phyloP scores from a whole-genome alignment of 2,888 invertebrate genomes.

The Nematopogon swammerdamellus region DNA sequence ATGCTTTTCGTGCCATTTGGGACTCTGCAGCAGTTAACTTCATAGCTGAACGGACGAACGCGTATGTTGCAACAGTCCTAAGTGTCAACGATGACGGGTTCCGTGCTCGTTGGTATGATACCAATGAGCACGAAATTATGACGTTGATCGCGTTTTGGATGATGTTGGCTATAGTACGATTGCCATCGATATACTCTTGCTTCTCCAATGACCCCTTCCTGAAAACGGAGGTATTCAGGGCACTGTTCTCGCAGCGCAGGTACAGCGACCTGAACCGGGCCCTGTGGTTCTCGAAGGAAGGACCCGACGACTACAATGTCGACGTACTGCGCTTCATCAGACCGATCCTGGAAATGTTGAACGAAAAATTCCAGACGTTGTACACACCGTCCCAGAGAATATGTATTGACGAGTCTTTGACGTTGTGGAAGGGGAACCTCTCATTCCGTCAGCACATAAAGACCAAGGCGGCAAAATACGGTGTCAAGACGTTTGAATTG shows the following conservation, averaged over 20 bases:
- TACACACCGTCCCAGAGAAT: slow-evolving; percentile 1
- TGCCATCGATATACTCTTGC: slow-evolving; percentile 2
- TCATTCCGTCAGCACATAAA: slow-evolving; percentile 2
- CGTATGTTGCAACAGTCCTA: neutral
- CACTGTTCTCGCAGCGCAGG: neutral
- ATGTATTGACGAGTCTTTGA: slow-evolving; percentile 2
- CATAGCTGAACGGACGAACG: neutral
- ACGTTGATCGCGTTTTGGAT: slow-evolving; percentile 4
- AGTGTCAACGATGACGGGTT: neutral
- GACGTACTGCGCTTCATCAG: neutral
- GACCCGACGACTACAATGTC: neutral
- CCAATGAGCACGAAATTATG: slow-evolving; percentile 1
- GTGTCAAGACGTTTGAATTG: slow-evolving; percentile 4
- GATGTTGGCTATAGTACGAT: slow-evolving; percentile 1
- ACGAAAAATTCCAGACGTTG: neutral
- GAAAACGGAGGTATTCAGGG: neutral
- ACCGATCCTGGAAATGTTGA: slow-evolving; percentile 1
- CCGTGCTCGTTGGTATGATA: neutral
- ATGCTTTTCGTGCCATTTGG: slow-evolving; percentile 1
- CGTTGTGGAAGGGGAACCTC: slow-evolving; percentile 1
- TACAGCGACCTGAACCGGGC: neutral
- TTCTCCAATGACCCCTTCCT: neutral
- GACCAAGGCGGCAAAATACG: slow-evolving; percentile 3
- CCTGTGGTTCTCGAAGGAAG: neutral
- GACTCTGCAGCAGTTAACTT: neutral